A percentile compares a stretch with the other conserved stretches of the same genome.
Conservation (phyloP, 2,113 vertebrate species). For the Formicarius rufipectus region DNA sequence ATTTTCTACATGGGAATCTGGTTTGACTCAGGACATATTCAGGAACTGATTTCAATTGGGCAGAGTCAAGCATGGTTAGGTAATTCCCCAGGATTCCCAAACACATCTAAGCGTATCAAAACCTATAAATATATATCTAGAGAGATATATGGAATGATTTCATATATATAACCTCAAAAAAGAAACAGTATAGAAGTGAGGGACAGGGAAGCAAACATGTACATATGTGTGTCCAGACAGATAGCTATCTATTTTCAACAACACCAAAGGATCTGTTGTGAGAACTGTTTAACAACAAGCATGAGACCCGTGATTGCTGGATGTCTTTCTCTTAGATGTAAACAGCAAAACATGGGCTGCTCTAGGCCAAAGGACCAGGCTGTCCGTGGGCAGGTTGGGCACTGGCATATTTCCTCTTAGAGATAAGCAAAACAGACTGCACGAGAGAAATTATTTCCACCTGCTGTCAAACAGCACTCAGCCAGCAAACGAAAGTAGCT, state of each 20-base stretch:
- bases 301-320: neutral
- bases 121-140: neutral
- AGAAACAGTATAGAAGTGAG: neutral
- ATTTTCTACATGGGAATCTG: neutral
- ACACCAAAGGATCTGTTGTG: neutral
- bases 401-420: neutral
- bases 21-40: neutral
- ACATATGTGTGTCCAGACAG: neutral
- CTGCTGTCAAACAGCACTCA: neutral
- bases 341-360: neutral
- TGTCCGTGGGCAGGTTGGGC: neutral
- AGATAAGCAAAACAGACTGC: neutral
- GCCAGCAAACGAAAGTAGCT: neutral
- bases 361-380: neutral
- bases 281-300: neutral
- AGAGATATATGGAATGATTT: neutral
- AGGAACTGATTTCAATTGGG: neutral
- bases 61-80: neutral
- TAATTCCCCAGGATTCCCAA: neutral
- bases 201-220: neutral
- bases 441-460: neutral
- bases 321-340: neutral
- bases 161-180: neutral
- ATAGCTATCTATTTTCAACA: neutral
- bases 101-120: neutral